These are phyloP conservation scores for Fregetta grallaria DNA, from an alignment of 2,113 vertebrate species.

Conservation along the genomic window DNA sequence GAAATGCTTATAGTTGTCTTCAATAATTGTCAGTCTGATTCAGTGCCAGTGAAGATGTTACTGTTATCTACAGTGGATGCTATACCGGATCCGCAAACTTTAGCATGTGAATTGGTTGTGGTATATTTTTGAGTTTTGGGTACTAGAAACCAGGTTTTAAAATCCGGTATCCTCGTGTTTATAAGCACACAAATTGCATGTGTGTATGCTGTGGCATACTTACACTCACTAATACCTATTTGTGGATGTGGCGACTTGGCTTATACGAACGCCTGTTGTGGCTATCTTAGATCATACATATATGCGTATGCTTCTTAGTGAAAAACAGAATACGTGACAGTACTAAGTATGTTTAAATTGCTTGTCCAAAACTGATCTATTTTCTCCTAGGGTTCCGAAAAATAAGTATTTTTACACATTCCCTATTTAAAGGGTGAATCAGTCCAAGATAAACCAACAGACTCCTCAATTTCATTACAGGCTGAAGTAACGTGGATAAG, in stretches of 20 bases:
- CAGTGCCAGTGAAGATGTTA: neutral
- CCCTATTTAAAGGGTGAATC: neutral
- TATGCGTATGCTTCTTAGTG: neutral
- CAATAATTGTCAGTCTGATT: neutral
- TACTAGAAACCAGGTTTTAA: neutral
- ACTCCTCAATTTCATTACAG: neutral
- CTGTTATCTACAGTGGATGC: neutral
- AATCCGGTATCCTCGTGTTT: neutral
- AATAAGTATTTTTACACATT: neutral
- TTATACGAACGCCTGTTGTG: neutral
- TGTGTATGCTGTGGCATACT: neutral
- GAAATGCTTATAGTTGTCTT: neutral
- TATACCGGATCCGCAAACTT: neutral
- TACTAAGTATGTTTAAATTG: neutral
- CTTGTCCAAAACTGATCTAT: neutral
- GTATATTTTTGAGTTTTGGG: neutral
- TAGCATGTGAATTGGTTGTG: neutral
- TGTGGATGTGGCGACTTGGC: neutral
- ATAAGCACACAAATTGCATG: neutral
- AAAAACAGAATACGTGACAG: neutral
- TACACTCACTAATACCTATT: rapidly evolving
- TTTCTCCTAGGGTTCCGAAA: neutral
- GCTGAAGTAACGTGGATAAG: neutral
- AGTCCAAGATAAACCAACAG: neutral
- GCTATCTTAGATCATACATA: neutral